phyloP scores from a whole-genome alignment of 2,888 invertebrate genomes.

The Archaeoteleia sp. region DNA sequence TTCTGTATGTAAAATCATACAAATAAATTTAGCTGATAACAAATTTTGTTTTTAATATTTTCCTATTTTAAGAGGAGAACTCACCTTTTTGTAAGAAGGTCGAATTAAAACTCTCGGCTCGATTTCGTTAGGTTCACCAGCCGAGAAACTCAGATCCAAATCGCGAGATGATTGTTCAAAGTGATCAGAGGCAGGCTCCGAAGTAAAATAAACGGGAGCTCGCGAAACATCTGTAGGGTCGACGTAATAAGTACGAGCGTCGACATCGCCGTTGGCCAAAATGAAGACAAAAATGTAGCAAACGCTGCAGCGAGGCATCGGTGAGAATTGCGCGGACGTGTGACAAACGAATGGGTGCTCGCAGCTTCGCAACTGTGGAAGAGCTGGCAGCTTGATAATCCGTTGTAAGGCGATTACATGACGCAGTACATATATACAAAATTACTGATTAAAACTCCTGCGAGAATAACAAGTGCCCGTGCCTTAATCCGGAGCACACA shows the following conservation, averaged over 20 bases:
- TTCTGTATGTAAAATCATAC: too few species aligned
- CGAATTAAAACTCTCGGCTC: slow-evolving; percentile 28
- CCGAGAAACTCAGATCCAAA: slow-evolving; percentile 65
- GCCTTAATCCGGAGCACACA: slow-evolving; percentile 31
- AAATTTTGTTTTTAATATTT: too few species aligned
- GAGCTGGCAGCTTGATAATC: slow-evolving; percentile 55
- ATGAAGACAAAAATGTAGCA: slow-evolving; percentile 44
- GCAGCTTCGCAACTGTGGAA: slow-evolving; percentile 18
- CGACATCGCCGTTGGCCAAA: slow-evolving; percentile 9
- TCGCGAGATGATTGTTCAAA: slow-evolving; percentile 65
- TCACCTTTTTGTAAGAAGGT: slow-evolving; percentile 51
- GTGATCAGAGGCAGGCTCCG: slow-evolving; percentile 41
- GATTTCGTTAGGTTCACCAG: slow-evolving; percentile 51
- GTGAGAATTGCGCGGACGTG: slow-evolving; percentile 22
- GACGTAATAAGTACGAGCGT: slow-evolving; percentile 57
- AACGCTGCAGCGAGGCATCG: slow-evolving; percentile 51
- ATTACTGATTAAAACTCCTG: slow-evolving; percentile 45
- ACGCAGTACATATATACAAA: slow-evolving; percentile 32
- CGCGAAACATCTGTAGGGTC: too few species aligned
- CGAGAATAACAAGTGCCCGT: slow-evolving; percentile 48
- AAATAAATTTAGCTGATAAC: too few species aligned
- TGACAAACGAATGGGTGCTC: slow-evolving; percentile 30
- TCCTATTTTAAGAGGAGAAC: too few species aligned
- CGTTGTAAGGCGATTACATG: slow-evolving; percentile 62
- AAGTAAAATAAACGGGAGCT: not conserved